Conservation (phyloP, 2,888 invertebrate species). For the Rhodophaea formosa region DNA sequence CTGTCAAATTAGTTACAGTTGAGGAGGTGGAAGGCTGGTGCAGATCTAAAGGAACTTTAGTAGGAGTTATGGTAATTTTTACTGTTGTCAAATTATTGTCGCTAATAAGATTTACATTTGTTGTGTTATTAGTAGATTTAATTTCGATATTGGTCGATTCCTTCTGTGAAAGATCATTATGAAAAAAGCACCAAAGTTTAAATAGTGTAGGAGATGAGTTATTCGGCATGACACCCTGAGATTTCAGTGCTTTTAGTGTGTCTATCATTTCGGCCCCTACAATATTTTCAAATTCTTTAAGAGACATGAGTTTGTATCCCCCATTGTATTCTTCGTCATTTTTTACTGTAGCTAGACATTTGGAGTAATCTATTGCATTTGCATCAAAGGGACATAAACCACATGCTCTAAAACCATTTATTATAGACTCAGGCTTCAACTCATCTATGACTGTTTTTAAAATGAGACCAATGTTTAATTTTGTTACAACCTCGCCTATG, state of each 20-base stretch:
- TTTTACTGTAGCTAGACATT: constrained; percentile 18
- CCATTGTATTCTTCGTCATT: constrained; percentile 7
- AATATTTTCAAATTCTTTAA: constrained; percentile 24
- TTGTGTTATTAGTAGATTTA: no score
- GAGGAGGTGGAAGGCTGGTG: no score
- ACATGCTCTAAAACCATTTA: constrained; percentile 25
- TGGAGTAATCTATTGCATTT: constrained; percentile 26
- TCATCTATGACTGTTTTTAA: constrained; percentile 23
- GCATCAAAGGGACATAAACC: constrained; percentile 25
- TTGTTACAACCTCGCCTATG: constrained; percentile 21
- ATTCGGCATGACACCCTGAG: constrained; percentile 16
- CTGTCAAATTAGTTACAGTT: no score
- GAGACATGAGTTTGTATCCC: constrained; percentile 21
- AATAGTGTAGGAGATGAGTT: constrained; percentile 20
- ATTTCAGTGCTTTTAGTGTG: constrained; percentile 20
- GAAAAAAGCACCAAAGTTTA: constrained; percentile 21
- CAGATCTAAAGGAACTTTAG: no score
- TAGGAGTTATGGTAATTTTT: no score
- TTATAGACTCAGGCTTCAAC: constrained; percentile 24
- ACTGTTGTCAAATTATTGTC: no score
- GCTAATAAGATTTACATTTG: no score
- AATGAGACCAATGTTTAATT: constrained; percentile 21
- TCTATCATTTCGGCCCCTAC: constrained; percentile 22
- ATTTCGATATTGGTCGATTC: no score
- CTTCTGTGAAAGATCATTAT: constrained; percentile 19